Conservation (phyloP, 2,888 invertebrate genomes). For the Diarsia mendica region DNA sequence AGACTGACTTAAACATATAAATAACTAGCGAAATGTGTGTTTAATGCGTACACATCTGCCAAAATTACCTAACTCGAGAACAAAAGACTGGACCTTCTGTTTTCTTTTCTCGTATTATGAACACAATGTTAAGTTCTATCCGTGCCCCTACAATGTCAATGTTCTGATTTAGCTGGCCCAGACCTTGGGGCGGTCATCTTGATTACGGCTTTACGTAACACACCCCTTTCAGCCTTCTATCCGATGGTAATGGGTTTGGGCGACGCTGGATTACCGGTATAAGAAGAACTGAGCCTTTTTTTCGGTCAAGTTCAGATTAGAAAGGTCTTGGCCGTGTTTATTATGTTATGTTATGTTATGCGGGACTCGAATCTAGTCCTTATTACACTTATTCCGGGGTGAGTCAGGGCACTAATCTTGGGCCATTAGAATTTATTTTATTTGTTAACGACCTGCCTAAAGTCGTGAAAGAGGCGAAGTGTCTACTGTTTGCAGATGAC, state of each 20-base stretch:
- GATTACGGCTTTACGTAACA: conserved; percentile 54
- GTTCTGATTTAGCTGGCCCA: conserved; percentile 55
- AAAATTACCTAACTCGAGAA: neutral
- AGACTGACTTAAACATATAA: too few relatives aligned
- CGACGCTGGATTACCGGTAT: conserved; percentile 34
- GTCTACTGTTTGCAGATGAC: too few relatives aligned
- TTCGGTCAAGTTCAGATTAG: conserved; percentile 34
- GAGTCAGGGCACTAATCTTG: too few relatives aligned
- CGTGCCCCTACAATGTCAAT: conserved; percentile 71
- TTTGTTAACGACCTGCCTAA: too few relatives aligned
- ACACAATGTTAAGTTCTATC: conserved; percentile 68
- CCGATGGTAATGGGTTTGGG: conserved; percentile 31
- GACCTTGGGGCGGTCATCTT: conserved; percentile 63
- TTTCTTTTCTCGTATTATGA: conserved; percentile 13
- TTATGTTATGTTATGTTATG: too few relatives aligned
- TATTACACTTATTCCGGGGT: too few relatives aligned
- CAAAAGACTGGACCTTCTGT: conserved; percentile 30
- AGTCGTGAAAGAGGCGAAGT: too few relatives aligned
- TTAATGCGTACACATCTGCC: neutral
- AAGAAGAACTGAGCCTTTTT: conserved; percentile 12
- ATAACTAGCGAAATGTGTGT: too few relatives aligned
- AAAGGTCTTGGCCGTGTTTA: neutral
- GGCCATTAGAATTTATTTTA: too few relatives aligned
- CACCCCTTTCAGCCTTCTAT: conserved; percentile 14
- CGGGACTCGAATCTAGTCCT: too few relatives aligned